Evolutionary conservation across 1,140 invertebrate genomes (phyloP), one percentile per base, ranked within the genome.

Genomic region (Pantala flavescens): DNA sequence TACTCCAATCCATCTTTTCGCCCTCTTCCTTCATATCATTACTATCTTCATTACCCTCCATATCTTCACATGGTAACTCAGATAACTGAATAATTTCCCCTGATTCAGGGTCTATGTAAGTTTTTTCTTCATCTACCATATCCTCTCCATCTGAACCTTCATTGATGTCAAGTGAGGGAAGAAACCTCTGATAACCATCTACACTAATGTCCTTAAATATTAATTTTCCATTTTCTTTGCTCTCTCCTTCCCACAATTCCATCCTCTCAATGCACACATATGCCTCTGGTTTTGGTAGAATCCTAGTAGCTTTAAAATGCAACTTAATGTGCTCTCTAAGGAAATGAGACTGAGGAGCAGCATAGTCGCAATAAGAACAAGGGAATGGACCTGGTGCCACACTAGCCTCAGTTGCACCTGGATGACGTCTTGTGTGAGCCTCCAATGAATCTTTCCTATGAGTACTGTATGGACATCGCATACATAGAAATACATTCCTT

Each of bases 301-400:
- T 85, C n/a, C n/a, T 63, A 3, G 49, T 14, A 21, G 49, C 5
- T 63, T 21, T 63, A 80, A 94, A 94, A 82, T 95, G 93, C 24
- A 92, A 83, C 81, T 91, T 92, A 24, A 90, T 85, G 82, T 95
- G 93, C 75, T 94, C 92, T n/a, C 88, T 84, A 10, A 93, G 81
- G 75, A 93, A 90, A 79, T 93, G 90, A 14, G 87, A 87, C 79
- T 93, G 91, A 0, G 90, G 87, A 2, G 91, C 91, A 23, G 90
- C 89, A 81, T 93, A 93, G 83, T 94, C 91, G 82, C 93, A 95
- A 80, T 91, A 90, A n/a, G 89, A 88, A 82, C 93, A 95, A 77
- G 88, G 83, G 80, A 91, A 86, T 81, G 84, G 82, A 74, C 86
- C 86, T 73, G 85, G 85, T 10, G 84, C 85, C 71, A 85, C 85